phyloP scores from a whole-genome alignment of 1,140 invertebrate genomes.

The Zaprionus vittiger region DNA sequence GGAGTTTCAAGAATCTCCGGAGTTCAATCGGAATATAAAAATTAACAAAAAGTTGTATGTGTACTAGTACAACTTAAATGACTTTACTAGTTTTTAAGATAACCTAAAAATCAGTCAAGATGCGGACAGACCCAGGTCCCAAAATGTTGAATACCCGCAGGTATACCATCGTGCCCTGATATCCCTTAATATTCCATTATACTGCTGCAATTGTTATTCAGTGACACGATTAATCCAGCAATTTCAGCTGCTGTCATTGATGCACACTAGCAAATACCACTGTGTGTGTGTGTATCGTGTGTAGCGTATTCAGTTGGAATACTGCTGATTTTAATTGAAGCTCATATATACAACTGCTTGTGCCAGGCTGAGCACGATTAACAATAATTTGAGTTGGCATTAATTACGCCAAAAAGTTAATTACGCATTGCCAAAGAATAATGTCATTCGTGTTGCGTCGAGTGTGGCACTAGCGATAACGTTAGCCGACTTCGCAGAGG shows the following conservation, averaged over 20 bases:
- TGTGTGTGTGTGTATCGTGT: constrained; percentile 8
- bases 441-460: constrained; percentile 38
- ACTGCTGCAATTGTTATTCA: neutral
- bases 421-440: constrained; percentile 67
- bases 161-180: no score
- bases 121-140: no score
- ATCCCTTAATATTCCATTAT: neutral
- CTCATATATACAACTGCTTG: constrained; percentile 74
- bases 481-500: neutral
- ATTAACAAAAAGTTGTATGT: no score
- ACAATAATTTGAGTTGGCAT: constrained; percentile 84
- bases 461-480: constrained; percentile 36
- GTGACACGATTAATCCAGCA: neutral
- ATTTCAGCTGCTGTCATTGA: constrained; percentile 9
- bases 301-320: constrained; percentile 40
- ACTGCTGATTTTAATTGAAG: constrained; percentile 81
- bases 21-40: no score
- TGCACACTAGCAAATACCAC: neutral
- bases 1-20: no score
- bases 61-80: no score
- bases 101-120: no score
- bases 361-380: constrained; percentile 80
- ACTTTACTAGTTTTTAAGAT: no score
- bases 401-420: constrained; percentile 84
- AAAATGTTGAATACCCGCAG: no score